These are phyloP conservation scores for Luscinia megarhynchos DNA, from an alignment of 2,797 vertebrate species.

Conservation along the genomic window DNA sequence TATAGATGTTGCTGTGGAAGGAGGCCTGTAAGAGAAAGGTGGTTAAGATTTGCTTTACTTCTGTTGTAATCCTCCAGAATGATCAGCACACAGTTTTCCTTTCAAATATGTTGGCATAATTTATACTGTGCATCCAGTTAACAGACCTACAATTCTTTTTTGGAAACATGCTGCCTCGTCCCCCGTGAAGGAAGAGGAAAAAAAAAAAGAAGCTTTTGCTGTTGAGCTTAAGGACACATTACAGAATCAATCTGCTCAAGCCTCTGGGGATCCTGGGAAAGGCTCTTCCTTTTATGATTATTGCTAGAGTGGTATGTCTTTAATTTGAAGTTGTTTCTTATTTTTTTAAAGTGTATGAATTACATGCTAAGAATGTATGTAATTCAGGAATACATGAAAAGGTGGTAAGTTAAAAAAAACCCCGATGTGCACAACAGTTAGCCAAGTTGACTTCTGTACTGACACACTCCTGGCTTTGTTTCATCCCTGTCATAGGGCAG, in stretches of 20 bases:
- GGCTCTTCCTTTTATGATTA: not conserved
- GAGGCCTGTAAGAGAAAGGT: constrained; percentile 81
- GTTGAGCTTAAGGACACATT: not conserved
- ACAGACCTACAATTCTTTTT: not conserved
- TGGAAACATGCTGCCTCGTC: not conserved
- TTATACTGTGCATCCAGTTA: not conserved
- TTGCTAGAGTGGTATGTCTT: not conserved
- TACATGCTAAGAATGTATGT: not conserved
- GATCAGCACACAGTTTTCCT: not conserved
- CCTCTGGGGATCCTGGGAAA: not conserved
- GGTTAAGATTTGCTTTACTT: not conserved
- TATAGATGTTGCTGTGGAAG: constrained; percentile 92
- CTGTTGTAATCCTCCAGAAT: not conserved
- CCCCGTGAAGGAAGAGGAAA: not conserved
- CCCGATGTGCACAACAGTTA: not conserved
- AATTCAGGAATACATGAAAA: not conserved
- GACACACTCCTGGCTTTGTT: not conserved
- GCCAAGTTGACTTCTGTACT: not conserved
- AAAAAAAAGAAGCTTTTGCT: not conserved
- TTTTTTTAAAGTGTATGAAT: not conserved
- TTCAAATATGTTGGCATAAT: not conserved
- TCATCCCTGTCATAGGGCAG: not conserved
- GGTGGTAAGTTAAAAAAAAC: not conserved
- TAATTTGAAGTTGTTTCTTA: not conserved
- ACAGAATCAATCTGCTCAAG: not conserved